Conservation (phyloP, 1,140 invertebrate genomes). For the Campoletis sonorensis region DNA sequence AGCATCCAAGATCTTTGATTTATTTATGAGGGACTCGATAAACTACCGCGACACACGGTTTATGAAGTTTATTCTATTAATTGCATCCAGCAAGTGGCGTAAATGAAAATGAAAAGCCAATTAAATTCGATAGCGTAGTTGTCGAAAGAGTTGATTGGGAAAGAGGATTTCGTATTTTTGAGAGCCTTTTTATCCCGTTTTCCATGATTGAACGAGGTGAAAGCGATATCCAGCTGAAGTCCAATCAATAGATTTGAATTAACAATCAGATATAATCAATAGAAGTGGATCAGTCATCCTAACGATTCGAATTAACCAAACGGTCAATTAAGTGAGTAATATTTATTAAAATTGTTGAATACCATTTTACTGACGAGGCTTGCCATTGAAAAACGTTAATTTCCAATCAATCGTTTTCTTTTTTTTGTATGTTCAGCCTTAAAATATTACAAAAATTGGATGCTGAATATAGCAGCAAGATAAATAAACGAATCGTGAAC, state of each 20-base stretch:
- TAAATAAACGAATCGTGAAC: conserved; percentile 17
- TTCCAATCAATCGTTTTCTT: not conserved
- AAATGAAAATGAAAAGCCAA: not conserved
- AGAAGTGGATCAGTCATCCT: no score
- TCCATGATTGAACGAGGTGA: no score
- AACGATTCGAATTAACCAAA: no score
- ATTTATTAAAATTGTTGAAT: no score
- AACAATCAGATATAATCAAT: no score
- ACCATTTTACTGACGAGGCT: not conserved
- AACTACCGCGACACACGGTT: no score
- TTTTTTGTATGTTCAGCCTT: not conserved
- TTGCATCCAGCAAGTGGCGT: not conserved
- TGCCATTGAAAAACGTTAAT: not conserved
- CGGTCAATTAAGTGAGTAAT: no score
- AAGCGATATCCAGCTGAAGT: no score
- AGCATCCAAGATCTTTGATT: no score
- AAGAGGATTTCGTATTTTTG: not conserved
- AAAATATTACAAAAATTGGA: conserved; percentile 1
- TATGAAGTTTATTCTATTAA: not conserved
- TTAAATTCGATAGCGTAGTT: not conserved
- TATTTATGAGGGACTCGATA: no score
- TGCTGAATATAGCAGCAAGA: not conserved
- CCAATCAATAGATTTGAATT: no score
- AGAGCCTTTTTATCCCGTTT: no score
- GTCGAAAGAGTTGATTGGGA: not conserved